A percentile compares a stretch with the other conserved stretches of the same genome.
Evolutionary conservation across 2,888 invertebrate genomes (phyloP).

Genomic region (Neoitamus cyanurus): DNA sequence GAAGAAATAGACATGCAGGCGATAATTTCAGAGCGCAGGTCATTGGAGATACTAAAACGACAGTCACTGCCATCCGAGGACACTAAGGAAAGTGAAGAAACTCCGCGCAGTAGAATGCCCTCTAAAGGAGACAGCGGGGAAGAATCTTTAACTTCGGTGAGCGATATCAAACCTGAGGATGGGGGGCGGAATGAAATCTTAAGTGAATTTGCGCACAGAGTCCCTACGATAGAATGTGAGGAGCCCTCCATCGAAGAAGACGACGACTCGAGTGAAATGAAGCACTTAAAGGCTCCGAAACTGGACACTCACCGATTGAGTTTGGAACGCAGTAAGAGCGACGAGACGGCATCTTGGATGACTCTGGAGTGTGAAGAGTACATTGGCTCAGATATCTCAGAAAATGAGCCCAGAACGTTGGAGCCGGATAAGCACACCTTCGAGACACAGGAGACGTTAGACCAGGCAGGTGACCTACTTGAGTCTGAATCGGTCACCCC

Average conservation of each 20-base stretch:
- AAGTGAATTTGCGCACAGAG: constrained; percentile 65
- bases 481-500: constrained; percentile 66
- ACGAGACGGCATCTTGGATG: constrained; percentile 77
- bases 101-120: constrained; percentile 63
- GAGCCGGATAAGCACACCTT: constrained; percentile 63
- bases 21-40: constrained; percentile 71
- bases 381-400: constrained; percentile 74
- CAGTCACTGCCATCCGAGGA: constrained; percentile 69
- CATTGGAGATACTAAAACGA: constrained; percentile 72
- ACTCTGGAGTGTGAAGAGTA: constrained; percentile 76
- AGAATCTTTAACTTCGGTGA: constrained; percentile 76
- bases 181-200: constrained; percentile 53
- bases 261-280: constrained; percentile 62
- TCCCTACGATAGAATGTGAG: constrained; percentile 67
- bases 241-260: constrained; percentile 65
- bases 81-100: constrained; percentile 62
- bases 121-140: constrained; percentile 73
- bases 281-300: constrained; percentile 61
- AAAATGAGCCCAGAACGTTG: constrained; percentile 65
- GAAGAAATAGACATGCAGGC: constrained; percentile 72
- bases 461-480: constrained; percentile 70
- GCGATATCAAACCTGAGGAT: constrained; percentile 68
- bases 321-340: constrained; percentile 71
- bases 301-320: constrained; percentile 62
- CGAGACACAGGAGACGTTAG: constrained; percentile 72